These are phyloP conservation scores for Ptilodon capucinus DNA, from an alignment of 2,888 invertebrate genomes.

Conservation along the genomic window DNA sequence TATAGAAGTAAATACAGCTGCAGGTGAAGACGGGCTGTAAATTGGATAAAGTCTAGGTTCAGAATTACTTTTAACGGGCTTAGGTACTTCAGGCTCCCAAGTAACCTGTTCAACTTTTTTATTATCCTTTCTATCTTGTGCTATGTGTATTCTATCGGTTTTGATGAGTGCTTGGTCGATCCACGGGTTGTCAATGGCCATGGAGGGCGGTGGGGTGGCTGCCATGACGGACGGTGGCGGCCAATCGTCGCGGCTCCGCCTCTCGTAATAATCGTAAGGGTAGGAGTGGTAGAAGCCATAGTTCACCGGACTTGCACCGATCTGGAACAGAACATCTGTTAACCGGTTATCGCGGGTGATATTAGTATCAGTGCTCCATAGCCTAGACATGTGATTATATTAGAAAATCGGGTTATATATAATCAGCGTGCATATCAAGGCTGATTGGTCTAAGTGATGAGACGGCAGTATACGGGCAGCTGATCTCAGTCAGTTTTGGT, in stretches of 20 bases:
- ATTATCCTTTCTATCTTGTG: constrained; percentile 31
- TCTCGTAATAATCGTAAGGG: constrained; percentile 75
- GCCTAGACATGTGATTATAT: constrained; percentile 41
- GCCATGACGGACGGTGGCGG: constrained; percentile 58
- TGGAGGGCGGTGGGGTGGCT: constrained; percentile 47
- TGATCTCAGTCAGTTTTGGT: neutral
- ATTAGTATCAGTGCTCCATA: constrained; percentile 59
- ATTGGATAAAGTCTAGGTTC: constrained; percentile 61
- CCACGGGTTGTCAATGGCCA: constrained; percentile 48
- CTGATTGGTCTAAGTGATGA: neutral
- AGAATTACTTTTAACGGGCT: constrained; percentile 40
- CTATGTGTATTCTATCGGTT: constrained; percentile 56
- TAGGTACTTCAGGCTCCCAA: constrained; percentile 49
- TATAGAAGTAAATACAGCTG: constrained; percentile 49
- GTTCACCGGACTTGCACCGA: constrained; percentile 88
- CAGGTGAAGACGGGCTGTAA: constrained; percentile 40
- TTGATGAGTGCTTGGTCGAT: constrained; percentile 43
- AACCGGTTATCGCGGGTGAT: constrained; percentile 64
- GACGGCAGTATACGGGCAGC: no score
- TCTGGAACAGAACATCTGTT: constrained; percentile 82
- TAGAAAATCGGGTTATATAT: neutral
- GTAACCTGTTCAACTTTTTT: constrained; percentile 35
- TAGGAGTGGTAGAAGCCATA: constrained; percentile 88
- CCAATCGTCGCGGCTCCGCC: constrained; percentile 65
- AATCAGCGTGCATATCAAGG: neutral